phyloP scores from a whole-genome alignment of 2,888 invertebrate genomes.

The Cybosia mesomella region DNA sequence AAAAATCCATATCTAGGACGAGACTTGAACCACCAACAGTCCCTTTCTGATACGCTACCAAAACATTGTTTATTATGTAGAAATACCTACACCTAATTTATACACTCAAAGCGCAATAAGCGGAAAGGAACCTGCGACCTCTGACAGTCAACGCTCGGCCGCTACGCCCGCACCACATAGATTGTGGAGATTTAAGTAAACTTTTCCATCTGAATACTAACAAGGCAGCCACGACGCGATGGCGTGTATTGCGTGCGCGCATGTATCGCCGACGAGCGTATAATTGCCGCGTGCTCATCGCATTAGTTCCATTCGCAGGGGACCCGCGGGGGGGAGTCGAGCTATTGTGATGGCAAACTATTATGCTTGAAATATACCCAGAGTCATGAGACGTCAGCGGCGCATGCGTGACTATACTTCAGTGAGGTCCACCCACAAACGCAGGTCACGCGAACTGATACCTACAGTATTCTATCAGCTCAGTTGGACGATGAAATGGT shows the following conservation, averaged over 20 bases:
- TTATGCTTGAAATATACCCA: neutral
- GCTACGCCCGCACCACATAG: neutral
- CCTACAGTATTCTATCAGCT: neutral
- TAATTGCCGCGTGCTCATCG: slow-evolving; percentile 41
- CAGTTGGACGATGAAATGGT: neutral
- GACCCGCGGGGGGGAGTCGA: neutral
- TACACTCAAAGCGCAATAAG: too few relatives aligned
- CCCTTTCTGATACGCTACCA: too few relatives aligned
- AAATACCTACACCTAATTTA: too few relatives aligned
- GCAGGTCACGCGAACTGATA: neutral
- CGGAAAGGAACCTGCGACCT: neutral
- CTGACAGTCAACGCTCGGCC: neutral
- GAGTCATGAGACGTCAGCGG: neutral
- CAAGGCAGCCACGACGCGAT: neutral
- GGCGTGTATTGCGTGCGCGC: slow-evolving; percentile 4
- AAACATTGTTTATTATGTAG: too few relatives aligned
- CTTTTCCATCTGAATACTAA: neutral
- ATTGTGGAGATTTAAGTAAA: neutral
- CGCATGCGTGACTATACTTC: neutral
- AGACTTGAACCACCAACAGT: too few relatives aligned
- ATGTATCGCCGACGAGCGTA: slow-evolving; percentile 18
- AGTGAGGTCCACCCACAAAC: neutral
- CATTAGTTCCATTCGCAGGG: slow-evolving; percentile 33
- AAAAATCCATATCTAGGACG: too few relatives aligned
- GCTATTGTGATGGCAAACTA: neutral